Percentiles rank a stretch among this genome's conserved stretches.
phyloP scores from a whole-genome alignment of 2,113 vertebrate species.

The Conger conger region DNA sequence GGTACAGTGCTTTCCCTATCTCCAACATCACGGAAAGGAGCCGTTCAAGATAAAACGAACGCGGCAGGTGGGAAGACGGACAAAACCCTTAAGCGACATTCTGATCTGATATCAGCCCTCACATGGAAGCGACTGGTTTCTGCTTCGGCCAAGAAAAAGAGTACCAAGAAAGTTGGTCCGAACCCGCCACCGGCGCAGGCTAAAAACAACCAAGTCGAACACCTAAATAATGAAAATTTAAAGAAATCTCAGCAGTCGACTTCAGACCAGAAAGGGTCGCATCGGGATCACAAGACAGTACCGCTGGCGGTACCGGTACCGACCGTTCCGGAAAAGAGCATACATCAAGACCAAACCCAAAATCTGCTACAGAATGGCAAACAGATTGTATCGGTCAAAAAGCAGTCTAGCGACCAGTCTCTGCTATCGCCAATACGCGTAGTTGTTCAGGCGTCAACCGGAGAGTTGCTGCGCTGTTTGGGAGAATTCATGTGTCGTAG shows the following conservation, averaged over 20 bases:
- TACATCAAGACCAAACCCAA: constrained; percentile 19
- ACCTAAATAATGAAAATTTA: constrained; percentile 64
- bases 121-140: constrained; percentile 88
- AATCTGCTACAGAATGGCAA: constrained; percentile 35
- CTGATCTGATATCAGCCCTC: constrained; percentile 83
- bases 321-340: constrained; percentile 60
- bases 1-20: constrained; percentile 91
- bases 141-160: constrained; percentile 86
- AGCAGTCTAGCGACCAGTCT: constrained; percentile 65
- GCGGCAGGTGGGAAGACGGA: constrained; percentile 60
- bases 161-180: constrained; percentile 87
- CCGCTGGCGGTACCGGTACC: constrained; percentile 77
- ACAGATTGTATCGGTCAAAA: constrained; percentile 62
- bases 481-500: constrained; percentile 92
- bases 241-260: constrained; percentile 58
- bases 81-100: constrained; percentile 83
- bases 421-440: constrained; percentile 80
- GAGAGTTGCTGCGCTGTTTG: constrained; percentile 91
- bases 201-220: constrained; percentile 57
- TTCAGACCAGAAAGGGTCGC: constrained; percentile 55
- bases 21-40: constrained; percentile 73
- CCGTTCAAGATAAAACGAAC: constrained; percentile 54
- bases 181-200: constrained; percentile 62
- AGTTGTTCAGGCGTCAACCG: constrained; percentile 92
- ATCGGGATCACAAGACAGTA: constrained; percentile 53